Conservation (phyloP, 2,113 vertebrate genomes). For the Ceyx melanurus region DNA sequence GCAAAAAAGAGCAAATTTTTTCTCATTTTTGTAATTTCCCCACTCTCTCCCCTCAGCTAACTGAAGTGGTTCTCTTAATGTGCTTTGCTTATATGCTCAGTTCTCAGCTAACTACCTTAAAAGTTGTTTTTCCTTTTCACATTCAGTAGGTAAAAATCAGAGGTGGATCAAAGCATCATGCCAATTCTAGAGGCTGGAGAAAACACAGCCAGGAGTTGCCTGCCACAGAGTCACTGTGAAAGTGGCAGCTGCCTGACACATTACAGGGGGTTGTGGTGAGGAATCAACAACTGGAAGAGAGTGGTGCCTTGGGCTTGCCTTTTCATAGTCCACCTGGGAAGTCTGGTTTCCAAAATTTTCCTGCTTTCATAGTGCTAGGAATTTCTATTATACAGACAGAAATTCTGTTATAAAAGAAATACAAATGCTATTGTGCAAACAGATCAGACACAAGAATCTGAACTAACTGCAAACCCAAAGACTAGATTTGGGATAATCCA, state of each 20-base stretch:
- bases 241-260: not conserved
- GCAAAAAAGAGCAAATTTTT: not conserved
- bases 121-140: not conserved
- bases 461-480: not conserved
- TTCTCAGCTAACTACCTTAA: not conserved
- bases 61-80: not conserved
- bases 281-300: not conserved
- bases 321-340: not conserved
- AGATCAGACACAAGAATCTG: not conserved
- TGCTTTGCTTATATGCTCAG: not conserved
- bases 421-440: not conserved
- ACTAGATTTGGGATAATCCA: not conserved
- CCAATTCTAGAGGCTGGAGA: not conserved
- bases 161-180: not conserved
- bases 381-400: not conserved
- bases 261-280: not conserved
- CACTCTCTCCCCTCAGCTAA: not conserved
- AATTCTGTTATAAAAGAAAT: not conserved
- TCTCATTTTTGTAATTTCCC: slow-evolving; percentile 1
- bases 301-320: not conserved
- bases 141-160: not conserved
- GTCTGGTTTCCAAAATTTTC: not conserved
- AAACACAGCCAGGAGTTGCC: not conserved
- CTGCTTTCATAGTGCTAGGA: not conserved
- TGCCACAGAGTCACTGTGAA: not conserved